A percentile compares a stretch with the other conserved stretches of the same genome.
Conservation (phyloP, 2,888 invertebrate genomes). For the Callyntrura guangdongensis region DNA sequence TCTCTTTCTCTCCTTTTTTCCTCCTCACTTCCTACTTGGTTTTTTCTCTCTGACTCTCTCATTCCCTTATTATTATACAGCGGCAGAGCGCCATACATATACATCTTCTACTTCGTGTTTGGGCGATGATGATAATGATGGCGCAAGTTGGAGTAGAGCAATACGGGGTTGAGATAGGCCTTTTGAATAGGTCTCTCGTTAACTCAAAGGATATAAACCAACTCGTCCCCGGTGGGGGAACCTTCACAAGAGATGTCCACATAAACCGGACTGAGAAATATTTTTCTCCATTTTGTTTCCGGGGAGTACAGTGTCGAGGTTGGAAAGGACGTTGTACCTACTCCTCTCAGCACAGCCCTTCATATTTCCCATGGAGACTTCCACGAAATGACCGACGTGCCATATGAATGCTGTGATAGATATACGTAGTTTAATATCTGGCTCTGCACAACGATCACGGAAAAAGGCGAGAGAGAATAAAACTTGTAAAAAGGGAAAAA, state of each 20-base stretch:
- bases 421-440: background rate
- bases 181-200: background rate
- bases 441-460: no score
- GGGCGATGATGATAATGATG: background rate
- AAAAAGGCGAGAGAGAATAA: background rate
- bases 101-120: background rate
- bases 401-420: background rate
- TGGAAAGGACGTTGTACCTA: no score
- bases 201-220: background rate
- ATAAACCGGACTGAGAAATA: no score
- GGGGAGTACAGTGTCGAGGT: no score
- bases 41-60: background rate
- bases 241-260: background rate
- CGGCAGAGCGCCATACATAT: background rate
- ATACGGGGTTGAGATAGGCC: slow-evolving; percentile 48
- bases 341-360: no score
- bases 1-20: slow-evolving; percentile 1
- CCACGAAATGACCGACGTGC: background rate
- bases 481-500: slow-evolving; percentile 19
- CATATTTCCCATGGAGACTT: no score
- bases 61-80: background rate
- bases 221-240: background rate
- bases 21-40: slow-evolving; percentile 28
- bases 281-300: no score
- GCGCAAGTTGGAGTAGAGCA: background rate